A percentile compares a stretch with the other conserved stretches of the same genome.
phyloP scores from a whole-genome alignment of 2,797 vertebrate genomes.

The Halcyon smyrnensis region DNA sequence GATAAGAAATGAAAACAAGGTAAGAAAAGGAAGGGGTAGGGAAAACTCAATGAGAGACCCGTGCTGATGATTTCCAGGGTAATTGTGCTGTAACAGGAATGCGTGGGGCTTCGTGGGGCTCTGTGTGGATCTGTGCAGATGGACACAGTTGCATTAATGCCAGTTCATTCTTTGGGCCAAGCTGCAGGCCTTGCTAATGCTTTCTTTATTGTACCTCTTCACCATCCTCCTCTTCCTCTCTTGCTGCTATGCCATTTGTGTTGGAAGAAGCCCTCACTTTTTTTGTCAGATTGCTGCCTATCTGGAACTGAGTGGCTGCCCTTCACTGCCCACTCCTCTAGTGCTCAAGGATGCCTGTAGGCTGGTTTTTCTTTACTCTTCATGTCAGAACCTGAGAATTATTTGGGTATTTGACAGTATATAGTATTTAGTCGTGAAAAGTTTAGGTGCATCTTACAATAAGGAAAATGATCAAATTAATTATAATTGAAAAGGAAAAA shows the following conservation, averaged over 20 bases:
- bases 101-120: neutral
- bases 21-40: neutral
- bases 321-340: neutral
- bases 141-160: neutral
- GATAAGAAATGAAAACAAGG: neutral
- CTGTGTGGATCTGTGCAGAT: neutral
- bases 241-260: neutral
- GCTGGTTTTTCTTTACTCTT: neutral
- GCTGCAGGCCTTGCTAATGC: neutral
- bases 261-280: neutral
- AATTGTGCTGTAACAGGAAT: rapidly evolving
- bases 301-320: neutral
- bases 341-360: neutral
- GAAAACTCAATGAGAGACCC: neutral
- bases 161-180: neutral
- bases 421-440: neutral
- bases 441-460: neutral
- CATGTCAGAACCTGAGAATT: neutral
- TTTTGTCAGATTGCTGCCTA: rapidly evolving
- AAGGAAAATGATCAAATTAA: neutral
- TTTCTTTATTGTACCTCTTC: neutral
- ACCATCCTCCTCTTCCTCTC: neutral
- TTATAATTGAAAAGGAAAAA: neutral
- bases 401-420: neutral
- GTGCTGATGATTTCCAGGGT: neutral